Evolutionary conservation across 2,797 vertebrate genomes (phyloP).

Genomic region (Macropodus opercularis): DNA sequence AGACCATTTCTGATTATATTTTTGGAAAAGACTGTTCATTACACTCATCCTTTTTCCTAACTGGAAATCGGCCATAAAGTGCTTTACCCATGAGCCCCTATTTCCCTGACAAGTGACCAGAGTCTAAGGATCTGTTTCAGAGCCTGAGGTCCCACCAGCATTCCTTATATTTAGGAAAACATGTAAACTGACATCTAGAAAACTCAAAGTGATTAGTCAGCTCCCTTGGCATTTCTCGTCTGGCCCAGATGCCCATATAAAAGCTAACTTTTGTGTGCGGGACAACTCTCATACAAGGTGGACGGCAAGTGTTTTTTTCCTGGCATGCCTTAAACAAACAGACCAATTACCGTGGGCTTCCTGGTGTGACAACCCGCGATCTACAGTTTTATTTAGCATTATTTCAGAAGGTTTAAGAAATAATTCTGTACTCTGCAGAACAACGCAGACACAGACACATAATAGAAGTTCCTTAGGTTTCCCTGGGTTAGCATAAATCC

Average conservation of each 20-base stretch:
- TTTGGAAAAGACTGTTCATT: conserved; percentile 50
- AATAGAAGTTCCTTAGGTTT: conserved; percentile 57
- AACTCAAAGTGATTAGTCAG: conserved; percentile 76
- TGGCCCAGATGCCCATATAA: conserved; percentile 71
- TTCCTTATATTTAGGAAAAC: conserved; percentile 80
- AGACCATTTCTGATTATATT: conserved; percentile 43
- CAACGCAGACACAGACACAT: conserved; percentile 53
- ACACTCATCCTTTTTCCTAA: conserved; percentile 35
- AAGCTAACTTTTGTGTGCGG: conserved; percentile 79
- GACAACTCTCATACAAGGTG: conserved; percentile 71
- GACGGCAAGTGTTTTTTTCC: conserved; percentile 77
- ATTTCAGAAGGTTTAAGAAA: conserved; percentile 70
- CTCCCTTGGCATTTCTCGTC: conserved; percentile 65
- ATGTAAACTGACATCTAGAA: conserved; percentile 72
- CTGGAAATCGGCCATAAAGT: conserved; percentile 63
- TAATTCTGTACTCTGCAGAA: conserved; percentile 56
- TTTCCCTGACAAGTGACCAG: conserved; percentile 68
- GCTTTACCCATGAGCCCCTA: conserved; percentile 71
- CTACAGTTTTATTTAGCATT: conserved; percentile 77
- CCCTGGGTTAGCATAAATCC: conserved; percentile 51
- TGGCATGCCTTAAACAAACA: conserved; percentile 78
- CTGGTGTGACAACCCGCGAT: conserved; percentile 70
- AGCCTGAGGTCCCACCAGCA: conserved; percentile 62
- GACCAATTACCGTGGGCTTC: conserved; percentile 72
- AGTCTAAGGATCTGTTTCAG: conserved; percentile 63